Evolutionary conservation across 1,140 invertebrate species (phyloP).

Genomic region (Tetramorium parvispinum): DNA sequence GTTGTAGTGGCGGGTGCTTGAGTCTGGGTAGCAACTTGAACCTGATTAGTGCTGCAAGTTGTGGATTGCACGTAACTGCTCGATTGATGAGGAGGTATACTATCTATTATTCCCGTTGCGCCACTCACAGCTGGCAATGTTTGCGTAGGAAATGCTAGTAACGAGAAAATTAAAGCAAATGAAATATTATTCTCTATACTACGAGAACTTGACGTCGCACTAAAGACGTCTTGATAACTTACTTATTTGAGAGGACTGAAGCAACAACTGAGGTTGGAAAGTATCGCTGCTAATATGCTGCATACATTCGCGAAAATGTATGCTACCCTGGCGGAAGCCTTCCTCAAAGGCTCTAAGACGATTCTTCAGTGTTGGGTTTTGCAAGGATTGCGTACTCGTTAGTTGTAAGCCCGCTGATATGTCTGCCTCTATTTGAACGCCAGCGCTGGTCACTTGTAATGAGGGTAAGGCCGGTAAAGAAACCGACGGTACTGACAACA

Average conservation of each 20-base stretch:
- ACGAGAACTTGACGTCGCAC: not conserved
- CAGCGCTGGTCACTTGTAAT: slow-evolving; percentile 78
- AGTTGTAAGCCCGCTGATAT: slow-evolving; percentile 77
- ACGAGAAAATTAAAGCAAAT: slow-evolving; percentile 13
- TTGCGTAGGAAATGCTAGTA: slow-evolving; percentile 79
- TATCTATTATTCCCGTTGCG: slow-evolving; percentile 73
- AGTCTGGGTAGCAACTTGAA: slow-evolving; percentile 88
- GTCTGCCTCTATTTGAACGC: slow-evolving; percentile 81
- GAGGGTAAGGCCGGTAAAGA: slow-evolving; percentile 80
- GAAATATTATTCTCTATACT: not conserved
- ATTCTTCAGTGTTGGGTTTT: slow-evolving; percentile 74
- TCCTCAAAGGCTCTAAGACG: slow-evolving; percentile 76
- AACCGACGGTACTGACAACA: slow-evolving; percentile 78
- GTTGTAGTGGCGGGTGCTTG: slow-evolving; percentile 82
- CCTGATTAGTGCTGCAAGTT: slow-evolving; percentile 83
- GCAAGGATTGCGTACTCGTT: slow-evolving; percentile 75
- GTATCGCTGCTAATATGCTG: slow-evolving; percentile 68
- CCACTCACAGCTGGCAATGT: slow-evolving; percentile 75
- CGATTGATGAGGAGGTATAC: slow-evolving; percentile 73
- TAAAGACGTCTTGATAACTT: slow-evolving; percentile 60
- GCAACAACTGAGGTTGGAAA: slow-evolving; percentile 78
- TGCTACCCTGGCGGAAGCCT: slow-evolving; percentile 77
- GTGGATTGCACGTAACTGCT: slow-evolving; percentile 77
- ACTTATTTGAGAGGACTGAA: slow-evolving; percentile 82
- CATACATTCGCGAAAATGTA: slow-evolving; percentile 50